Percentiles rank a stretch among this genome's conserved stretches.
phyloP scores from a whole-genome alignment of 2,888 invertebrate species.

The Lobophora halterata region DNA sequence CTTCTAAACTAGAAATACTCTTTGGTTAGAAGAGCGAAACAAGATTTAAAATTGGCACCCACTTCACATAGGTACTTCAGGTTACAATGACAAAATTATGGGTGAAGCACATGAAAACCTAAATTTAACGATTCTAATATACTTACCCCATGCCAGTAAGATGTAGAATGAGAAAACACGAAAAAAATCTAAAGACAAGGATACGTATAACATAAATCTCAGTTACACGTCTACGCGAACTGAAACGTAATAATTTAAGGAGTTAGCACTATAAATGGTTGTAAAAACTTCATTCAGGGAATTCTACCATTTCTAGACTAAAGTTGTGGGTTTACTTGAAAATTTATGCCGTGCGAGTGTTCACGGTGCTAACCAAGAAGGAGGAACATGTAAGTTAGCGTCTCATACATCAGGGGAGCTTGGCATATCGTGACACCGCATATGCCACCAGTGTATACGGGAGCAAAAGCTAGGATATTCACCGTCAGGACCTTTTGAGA shows the following conservation, averaged over 20 bases:
- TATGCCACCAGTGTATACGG: constrained; percentile 46
- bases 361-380: constrained; percentile 64
- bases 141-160: too few relatives aligned
- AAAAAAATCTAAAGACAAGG: constrained; percentile 4
- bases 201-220: constrained; percentile 47
- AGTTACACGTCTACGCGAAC: constrained; percentile 47
- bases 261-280: constrained; percentile 60
- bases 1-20: too few relatives aligned
- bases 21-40: too few relatives aligned
- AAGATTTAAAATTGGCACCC: too few relatives aligned
- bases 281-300: constrained; percentile 67
- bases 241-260: constrained; percentile 65
- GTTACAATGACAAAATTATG: too few relatives aligned
- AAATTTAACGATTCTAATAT: too few relatives aligned
- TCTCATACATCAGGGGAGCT: constrained; percentile 68
- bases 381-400: constrained; percentile 59
- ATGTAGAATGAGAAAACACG: too few relatives aligned
- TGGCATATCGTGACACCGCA: constrained; percentile 66
- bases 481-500: constrained; percentile 9
- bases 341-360: constrained; percentile 70
- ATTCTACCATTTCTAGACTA: constrained; percentile 63
- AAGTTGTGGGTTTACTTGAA: constrained; percentile 67
- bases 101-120: too few relatives aligned
- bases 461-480: constrained; percentile 11
- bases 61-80: too few relatives aligned